Conservation (phyloP, 2,797 vertebrate genomes). For the Myoxocephalus aenaeus region DNA sequence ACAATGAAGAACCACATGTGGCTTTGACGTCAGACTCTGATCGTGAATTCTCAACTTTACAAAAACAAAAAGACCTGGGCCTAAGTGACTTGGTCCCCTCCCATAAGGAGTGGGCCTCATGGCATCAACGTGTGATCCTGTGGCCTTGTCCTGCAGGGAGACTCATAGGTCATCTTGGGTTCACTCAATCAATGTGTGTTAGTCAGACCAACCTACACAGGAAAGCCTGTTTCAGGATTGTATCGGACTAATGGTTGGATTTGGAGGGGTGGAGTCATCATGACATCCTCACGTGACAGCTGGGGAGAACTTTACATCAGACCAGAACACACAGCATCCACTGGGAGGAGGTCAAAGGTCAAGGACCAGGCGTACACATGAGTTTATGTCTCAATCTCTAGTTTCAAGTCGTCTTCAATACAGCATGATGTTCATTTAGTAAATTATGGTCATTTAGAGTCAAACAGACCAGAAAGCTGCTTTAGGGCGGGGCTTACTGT, state of each 20-base stretch:
- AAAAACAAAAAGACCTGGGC: neutral
- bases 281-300: too few species aligned
- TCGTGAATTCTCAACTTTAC: neutral
- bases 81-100: neutral
- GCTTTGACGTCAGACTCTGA: neutral
- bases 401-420: too few species aligned
- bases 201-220: neutral
- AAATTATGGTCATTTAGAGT: too few species aligned
- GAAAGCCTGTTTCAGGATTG: neutral
- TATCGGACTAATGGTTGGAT: neutral
- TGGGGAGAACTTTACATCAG: neutral
- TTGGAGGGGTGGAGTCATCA: too few species aligned
- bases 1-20: neutral
- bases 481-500: too few species aligned
- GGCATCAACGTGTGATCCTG: too few species aligned
- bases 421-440: too few species aligned
- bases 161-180: neutral
- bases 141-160: too few species aligned
- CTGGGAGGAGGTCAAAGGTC: neutral
- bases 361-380: neutral
- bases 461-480: too few species aligned
- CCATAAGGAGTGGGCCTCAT: too few species aligned
- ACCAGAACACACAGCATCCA: neutral
- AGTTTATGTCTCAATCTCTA: too few species aligned
- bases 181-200: neutral